phyloP scores from a whole-genome alignment of 2,888 invertebrate genomes.

The Pecten maximus region DNA sequence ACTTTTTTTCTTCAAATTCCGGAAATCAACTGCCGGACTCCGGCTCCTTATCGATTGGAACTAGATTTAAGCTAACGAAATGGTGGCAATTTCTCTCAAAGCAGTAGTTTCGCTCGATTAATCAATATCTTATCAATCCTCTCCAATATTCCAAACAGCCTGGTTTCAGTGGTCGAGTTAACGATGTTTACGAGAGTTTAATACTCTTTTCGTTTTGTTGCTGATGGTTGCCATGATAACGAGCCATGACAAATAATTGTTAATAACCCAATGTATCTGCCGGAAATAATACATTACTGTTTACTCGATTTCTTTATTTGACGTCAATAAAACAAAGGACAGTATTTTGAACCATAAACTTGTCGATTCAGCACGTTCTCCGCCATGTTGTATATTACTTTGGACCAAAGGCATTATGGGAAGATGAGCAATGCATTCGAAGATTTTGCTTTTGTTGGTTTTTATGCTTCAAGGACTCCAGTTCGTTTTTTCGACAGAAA shows the following conservation, averaged over 20 bases:
- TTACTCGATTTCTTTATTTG: neutral
- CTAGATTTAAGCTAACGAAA: neutral
- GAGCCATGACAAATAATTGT: neutral
- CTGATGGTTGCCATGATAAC: constrained; percentile 26
- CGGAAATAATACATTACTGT: neutral
- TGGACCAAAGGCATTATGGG: neutral
- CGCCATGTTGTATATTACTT: neutral
- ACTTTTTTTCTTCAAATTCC: neutral
- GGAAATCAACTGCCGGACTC: neutral
- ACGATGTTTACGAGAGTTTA: neutral
- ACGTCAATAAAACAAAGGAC: neutral
- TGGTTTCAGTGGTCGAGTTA: neutral
- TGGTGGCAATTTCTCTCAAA: neutral
- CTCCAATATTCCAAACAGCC: neutral
- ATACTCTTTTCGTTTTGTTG: neutral
- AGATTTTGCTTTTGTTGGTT: too few relatives aligned
- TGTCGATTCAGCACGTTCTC: neutral
- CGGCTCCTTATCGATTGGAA: neutral
- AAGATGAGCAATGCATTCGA: too few relatives aligned
- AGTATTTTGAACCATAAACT: neutral
- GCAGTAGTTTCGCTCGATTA: neutral
- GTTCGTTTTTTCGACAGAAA: too few relatives aligned
- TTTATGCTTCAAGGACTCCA: too few relatives aligned
- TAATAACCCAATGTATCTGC: neutral
- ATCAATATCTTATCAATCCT: constrained; percentile 9